Percentiles rank a stretch among this genome's conserved stretches.
Conservation (phyloP, 2,797 vertebrate genomes). For the Rhodeus uyekii region DNA sequence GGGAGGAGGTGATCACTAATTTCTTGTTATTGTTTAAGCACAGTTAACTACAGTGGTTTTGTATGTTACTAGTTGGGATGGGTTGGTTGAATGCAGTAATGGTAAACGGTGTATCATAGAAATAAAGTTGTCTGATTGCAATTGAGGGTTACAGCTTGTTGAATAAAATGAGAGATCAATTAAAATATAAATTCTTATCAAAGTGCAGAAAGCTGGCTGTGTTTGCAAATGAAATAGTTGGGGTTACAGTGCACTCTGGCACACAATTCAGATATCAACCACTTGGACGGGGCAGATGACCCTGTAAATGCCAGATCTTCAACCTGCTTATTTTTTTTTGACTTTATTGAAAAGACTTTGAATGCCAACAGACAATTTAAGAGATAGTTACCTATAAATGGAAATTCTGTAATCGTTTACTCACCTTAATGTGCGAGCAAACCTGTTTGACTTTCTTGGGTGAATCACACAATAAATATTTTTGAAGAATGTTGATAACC, state of each 20-base stretch:
- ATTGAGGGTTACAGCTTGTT: not conserved
- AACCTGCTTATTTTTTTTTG: not conserved
- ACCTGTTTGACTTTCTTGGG: not conserved
- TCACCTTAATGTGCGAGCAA: too few relatives aligned
- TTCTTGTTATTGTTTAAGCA: not conserved
- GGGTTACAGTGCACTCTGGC: not conserved
- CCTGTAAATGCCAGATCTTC: not conserved
- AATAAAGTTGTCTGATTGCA: not conserved
- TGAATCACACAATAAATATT: not conserved
- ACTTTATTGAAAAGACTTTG: not conserved
- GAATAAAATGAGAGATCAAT: not conserved
- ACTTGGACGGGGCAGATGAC: not conserved
- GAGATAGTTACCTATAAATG: not conserved
- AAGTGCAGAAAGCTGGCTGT: not conserved
- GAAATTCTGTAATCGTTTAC: not conserved
- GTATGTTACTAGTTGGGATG: not conserved
- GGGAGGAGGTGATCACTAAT: not conserved
- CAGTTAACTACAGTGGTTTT: not conserved
- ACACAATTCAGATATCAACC: constrained; percentile 18
- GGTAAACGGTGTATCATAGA: not conserved
- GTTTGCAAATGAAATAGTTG: not conserved
- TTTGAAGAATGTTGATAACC: not conserved
- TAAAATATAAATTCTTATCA: not conserved
- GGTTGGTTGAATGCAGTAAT: too few relatives aligned
- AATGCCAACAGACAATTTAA: not conserved